Evolutionary conservation across 2,888 invertebrate species (phyloP).

Genomic region (Euphydryas editha): DNA sequence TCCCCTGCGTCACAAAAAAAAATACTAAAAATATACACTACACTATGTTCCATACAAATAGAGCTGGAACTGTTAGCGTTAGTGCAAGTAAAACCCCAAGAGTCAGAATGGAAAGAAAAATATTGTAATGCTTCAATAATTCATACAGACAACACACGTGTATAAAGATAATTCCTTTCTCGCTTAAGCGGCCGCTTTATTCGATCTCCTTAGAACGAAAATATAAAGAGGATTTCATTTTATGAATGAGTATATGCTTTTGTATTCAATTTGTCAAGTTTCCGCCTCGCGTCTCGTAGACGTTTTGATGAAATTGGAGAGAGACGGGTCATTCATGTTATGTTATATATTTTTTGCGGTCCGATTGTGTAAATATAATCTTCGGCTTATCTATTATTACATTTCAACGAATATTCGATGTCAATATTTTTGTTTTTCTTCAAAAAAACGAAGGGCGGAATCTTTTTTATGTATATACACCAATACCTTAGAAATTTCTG

Average conservation of each 20-base stretch:
- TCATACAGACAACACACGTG: too few relatives aligned
- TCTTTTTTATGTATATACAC: too few relatives aligned
- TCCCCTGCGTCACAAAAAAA: too few relatives aligned
- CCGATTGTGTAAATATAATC: conserved; percentile 1
- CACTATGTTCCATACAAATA: too few relatives aligned
- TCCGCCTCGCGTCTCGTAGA: conserved; percentile 20
- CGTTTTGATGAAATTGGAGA: conserved; percentile 18
- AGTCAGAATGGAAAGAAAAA: too few relatives aligned
- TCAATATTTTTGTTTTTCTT: neutral
- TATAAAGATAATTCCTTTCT: neutral
- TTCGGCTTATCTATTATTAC: neutral
- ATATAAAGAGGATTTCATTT: conserved; percentile 24
- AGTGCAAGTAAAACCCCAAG: too few relatives aligned
- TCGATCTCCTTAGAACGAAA: conserved; percentile 12
- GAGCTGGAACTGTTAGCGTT: too few relatives aligned
- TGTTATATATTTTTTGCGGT: neutral
- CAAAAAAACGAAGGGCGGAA: neutral
- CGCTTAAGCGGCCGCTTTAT: neutral
- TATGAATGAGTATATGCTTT: conserved; percentile 14
- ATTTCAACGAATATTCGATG: neutral
- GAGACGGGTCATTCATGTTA: neutral
- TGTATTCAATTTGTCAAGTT: conserved; percentile 40
- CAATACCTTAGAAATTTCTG: too few relatives aligned
- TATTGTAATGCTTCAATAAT: too few relatives aligned
- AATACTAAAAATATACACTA: too few relatives aligned